Conservation (phyloP, 2,888 invertebrate species). For the Epirrhoe tristata region DNA sequence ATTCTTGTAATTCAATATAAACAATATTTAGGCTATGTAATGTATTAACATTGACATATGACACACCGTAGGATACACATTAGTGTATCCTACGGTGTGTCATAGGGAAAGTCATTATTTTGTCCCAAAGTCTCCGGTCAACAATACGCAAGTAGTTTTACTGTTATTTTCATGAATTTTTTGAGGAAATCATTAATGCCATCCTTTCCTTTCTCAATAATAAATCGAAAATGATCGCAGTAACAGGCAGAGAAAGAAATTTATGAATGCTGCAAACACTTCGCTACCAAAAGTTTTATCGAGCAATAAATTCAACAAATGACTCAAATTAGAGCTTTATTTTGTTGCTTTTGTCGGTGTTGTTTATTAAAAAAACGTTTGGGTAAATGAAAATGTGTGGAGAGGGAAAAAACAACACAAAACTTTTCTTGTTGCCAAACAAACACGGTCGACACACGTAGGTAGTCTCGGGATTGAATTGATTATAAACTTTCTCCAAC, state of each 20-base stretch:
- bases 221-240: slow-evolving; percentile 38
- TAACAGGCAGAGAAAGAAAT: slow-evolving; percentile 36
- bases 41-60: too few relatives aligned
- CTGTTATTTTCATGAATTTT: not conserved
- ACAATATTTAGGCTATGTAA: not conserved
- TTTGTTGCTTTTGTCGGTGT: slow-evolving; percentile 44
- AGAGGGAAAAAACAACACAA: slow-evolving; percentile 46
- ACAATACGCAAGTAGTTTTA: not conserved
- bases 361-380: slow-evolving; percentile 57
- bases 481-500: slow-evolving; percentile 65
- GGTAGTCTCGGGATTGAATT: slow-evolving; percentile 62
- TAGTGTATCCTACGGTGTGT: not conserved
- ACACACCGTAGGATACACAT: too few relatives aligned
- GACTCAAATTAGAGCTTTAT: slow-evolving; percentile 53
- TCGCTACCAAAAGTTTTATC: slow-evolving; percentile 42
- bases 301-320: slow-evolving; percentile 49
- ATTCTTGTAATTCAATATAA: not conserved
- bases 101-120: not conserved
- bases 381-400: slow-evolving; percentile 44
- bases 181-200: slow-evolving; percentile 1
- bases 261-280: slow-evolving; percentile 41
- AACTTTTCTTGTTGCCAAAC: slow-evolving; percentile 65
- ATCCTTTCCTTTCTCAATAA: slow-evolving; percentile 29
- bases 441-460: slow-evolving; percentile 57
- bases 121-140: not conserved